Base-by-base conservation (phyloP, 2,797 vertebrate species). In the Gallinago nigripennis region DNA sequence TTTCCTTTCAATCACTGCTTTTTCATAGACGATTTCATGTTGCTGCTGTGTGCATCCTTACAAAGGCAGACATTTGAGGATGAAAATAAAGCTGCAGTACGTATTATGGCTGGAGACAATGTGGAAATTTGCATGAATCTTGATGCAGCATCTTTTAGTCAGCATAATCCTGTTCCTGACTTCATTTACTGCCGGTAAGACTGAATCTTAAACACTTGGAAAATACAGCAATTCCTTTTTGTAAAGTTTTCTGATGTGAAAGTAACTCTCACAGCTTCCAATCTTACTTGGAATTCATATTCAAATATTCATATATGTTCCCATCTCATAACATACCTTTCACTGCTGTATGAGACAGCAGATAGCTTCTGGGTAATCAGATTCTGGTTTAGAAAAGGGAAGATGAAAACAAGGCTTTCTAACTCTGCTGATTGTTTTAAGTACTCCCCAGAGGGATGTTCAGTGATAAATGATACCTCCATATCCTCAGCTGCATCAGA, bases 101-200 rank as follows among this genome's bases (percentile, higher is more conserved):
- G 99, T 45, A 98, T 99, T 92, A 99, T 99, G 98, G 99, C 99
- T 0, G 99, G 99, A 53, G 99, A 99, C 96, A 99, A 99, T 13
- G 99, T 99, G 28, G 99, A 99, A 97, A 99, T 99, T 87, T 99
- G 99, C 96, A 98, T 99, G 98, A 99, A 99, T 95, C 98, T 99
- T 71, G 99, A 99, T 1, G 99, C 99, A 1, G 99, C 99, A 16
- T 98, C 99, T 8, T 99, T 99, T 94, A 99, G 99, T 69, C 99
- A 99, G 70, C 99, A 99, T 94, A 99, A 99, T 96, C 99, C 99
- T 1, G 99, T 99, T 27, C 99, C 99, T 0, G 99, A 99, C 90
- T 99, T 99, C 95, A 99, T 99, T 95, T 98, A 99, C 96, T 99
- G 99, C 98, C 99, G 99, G 99, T 99, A 97, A 97, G 86, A 18